Evolutionary conservation across 2,888 invertebrate species (phyloP), one percentile per base, ranked within the genome.

Genomic region (Synanthedon myopaeformis): DNA sequence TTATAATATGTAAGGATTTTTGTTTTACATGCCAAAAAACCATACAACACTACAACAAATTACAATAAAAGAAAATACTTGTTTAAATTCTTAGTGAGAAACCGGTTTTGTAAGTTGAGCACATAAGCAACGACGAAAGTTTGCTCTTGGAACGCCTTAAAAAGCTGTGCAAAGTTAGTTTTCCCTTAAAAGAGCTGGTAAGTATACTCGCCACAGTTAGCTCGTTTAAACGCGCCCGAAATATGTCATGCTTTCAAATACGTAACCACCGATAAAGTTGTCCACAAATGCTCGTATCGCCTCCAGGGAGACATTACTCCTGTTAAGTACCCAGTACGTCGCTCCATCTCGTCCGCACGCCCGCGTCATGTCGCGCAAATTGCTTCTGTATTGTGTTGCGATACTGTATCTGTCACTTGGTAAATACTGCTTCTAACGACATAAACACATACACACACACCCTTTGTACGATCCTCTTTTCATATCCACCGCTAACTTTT

Each of bases 231-330:
- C 60, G 61, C 60, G 59, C 57, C 61, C 60, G 59, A 61, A 64
- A 60, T 62, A 62, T 62, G 58, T 59, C 56, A 55, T 50, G 59
- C 62, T 62, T 61, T 61, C 61, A 61, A 56, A 70, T 64, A 64
- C 65, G 69, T 68, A 61, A 45, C 57, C 55, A 35, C 61, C 65
- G 70, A 67, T 72, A 69, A 72, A 75, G 65, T 73, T 68, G 68
- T 69, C 69, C 63, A 56, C 69, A 63, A 63, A 64, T 66, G 64
- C 63, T 68, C 60, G 62, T 61, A 60, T 62, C 59, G 68, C 72
- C 76, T 58, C 69, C 51, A 61, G 76, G 69, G 74, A 69, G 61
- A 70, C 70, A 76, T 76, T 74, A 74, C 67, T 69, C 62, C 65
- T 60, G 59, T 64, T 70, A 69, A 73, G 70, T 69, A 70, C 65